A percentile compares a stretch with the other conserved stretches of the same genome.
Conservation (phyloP, 2,113 vertebrate genomes). For the Anthoscopus minutus region DNA sequence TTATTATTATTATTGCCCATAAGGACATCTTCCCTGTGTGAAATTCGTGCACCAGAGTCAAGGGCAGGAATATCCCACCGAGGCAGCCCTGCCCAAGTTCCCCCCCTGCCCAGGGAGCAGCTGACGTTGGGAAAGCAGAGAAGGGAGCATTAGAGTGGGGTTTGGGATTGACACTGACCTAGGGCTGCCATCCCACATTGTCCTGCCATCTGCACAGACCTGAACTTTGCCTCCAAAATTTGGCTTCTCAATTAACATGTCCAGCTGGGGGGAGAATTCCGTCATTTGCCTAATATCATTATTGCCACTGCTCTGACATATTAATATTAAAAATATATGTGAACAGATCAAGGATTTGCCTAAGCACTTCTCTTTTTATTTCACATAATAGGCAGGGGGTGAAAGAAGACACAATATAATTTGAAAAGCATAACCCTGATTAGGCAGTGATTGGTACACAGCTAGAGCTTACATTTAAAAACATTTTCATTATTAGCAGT, state of each 20-base stretch:
- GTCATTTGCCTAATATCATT: conserved; percentile 89
- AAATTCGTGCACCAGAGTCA: conserved; percentile 75
- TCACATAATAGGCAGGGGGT: conserved; percentile 77
- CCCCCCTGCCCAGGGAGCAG: conserved; percentile 75
- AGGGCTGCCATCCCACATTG: conserved; percentile 80
- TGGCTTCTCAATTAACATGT: conserved; percentile 97
- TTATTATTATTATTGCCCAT: neutral
- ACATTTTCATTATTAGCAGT: conserved; percentile 66
- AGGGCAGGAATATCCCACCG: conserved; percentile 71
- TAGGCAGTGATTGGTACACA: conserved; percentile 68
- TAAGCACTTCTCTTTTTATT: conserved; percentile 75
- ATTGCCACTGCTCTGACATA: conserved; percentile 80
- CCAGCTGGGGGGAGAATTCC: conserved; percentile 92
- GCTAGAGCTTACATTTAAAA: conserved; percentile 68
- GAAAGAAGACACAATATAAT: conserved; percentile 77
- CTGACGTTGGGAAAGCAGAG: conserved; percentile 69
- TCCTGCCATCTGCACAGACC: conserved; percentile 90
- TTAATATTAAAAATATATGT: conserved; percentile 85
- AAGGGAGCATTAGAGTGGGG: conserved; percentile 82
- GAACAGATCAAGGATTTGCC: conserved; percentile 70
- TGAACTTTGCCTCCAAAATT: conserved; percentile 93
- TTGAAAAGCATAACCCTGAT: conserved; percentile 77
- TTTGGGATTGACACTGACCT: conserved; percentile 88
- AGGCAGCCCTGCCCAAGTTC: conserved; percentile 61
- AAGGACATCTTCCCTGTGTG: conserved; percentile 33